Base-by-base conservation (phyloP, 2,113 vertebrate genomes). In the Bufo gargarizans region DNA sequence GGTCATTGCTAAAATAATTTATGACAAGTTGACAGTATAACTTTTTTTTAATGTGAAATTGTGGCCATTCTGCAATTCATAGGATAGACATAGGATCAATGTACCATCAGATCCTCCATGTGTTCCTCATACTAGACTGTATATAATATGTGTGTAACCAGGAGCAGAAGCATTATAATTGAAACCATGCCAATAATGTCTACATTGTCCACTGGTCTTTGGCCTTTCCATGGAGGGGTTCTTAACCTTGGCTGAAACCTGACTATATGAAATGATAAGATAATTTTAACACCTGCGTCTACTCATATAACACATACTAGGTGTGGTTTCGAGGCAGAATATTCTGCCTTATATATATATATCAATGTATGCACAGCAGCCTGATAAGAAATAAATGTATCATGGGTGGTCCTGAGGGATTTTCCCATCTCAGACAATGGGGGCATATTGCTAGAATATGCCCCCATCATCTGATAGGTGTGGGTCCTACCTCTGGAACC, bases 211-310 rank as follows among this genome's bases (percentile, higher is more conserved):
- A 49, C 65, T n/a, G 65, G 55, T n/a, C 14, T n/a, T 65, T 82
- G 79, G 43, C 14, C 59, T 47, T 45, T 82, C 19, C 45, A 47
- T 47, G 55, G 2, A 7, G 33, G 58, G 45, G 22, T 8, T 80
- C 56, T 80, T 80, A 80, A 79, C 50, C 78, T 55, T 80, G 59
- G 17, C 10, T 61, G 79, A 61, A 59, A 58, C 43, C 17, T 82
- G 33, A 63, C 58, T 13, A 12, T n/a, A 63, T 20, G 63, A 49
- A 47, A 65, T 82, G 22, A 33, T 4, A 50, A 50, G 9, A 7
- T 43, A 45, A 4, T 45, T 43, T 72, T 33, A 43, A 6, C 12
- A 72, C 5, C 69, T 13, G 45, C 69, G 45, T 16, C 69, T 12
- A n/a, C 63, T n/a, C 7, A n/a, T 59, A 59, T 59, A 59, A 33